Conservation (phyloP, 2,113 vertebrate genomes). For the Pristiophorus japonicus region DNA sequence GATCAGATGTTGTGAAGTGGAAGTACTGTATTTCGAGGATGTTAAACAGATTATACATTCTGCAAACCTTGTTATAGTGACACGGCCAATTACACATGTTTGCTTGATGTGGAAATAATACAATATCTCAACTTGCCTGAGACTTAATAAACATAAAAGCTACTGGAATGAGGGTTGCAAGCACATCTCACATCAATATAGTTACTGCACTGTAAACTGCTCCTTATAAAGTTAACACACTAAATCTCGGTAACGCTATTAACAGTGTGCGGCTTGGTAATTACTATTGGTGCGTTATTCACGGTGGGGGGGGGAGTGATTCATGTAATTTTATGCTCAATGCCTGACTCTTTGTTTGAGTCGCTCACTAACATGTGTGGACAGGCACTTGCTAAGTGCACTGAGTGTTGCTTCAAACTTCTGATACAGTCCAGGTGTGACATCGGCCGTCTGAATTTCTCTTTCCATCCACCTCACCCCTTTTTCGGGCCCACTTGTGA, state of each 20-base stretch:
- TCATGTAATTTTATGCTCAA: not conserved
- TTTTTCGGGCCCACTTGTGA: too few relatives aligned
- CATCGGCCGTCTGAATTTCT: too few relatives aligned
- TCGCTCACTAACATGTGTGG: not conserved
- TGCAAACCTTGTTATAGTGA: not conserved
- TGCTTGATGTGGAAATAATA: not conserved
- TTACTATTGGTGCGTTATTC: not conserved
- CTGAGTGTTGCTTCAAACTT: not conserved
- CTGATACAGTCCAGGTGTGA: not conserved
- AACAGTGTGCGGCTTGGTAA: not conserved
- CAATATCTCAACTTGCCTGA: not conserved
- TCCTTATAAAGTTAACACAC: not conserved
- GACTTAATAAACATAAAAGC: not conserved
- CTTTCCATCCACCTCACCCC: too few relatives aligned
- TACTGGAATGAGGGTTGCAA: not conserved
- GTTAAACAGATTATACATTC: not conserved
- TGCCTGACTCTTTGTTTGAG: not conserved
- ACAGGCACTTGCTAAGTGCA: not conserved
- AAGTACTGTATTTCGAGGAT: not conserved
- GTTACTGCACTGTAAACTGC: not conserved
- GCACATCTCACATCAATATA: not conserved
- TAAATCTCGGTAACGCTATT: not conserved
- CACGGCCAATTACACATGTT: conserved; percentile 9
- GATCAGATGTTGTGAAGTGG: not conserved
- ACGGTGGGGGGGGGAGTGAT: not conserved